These are phyloP conservation scores for Heliconius eleuchia DNA, from an alignment of 1,140 invertebrate species.

Conservation along the genomic window DNA sequence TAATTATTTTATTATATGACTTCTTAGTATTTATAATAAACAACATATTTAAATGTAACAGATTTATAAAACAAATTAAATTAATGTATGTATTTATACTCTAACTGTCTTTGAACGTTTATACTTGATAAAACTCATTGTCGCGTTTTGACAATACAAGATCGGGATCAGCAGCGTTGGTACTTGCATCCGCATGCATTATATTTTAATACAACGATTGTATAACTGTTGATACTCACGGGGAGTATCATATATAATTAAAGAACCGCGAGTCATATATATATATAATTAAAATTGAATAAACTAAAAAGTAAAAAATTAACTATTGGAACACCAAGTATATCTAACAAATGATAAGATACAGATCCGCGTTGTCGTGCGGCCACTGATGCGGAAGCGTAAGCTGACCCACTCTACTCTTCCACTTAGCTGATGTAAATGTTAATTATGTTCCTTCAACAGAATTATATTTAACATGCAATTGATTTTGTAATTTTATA, in stretches of 20 bases:
- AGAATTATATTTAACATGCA: slow-evolving; percentile 10
- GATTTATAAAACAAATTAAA: too few relatives aligned
- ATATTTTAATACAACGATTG: neutral
- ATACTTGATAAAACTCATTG: neutral
- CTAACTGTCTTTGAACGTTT: neutral
- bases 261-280: too few relatives aligned
- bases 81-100: too few relatives aligned
- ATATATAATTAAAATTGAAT: neutral
- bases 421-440: slow-evolving; percentile 51
- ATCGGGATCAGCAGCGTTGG: neutral
- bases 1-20: too few relatives aligned
- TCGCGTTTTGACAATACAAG: neutral
- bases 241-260: too few relatives aligned
- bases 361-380: slow-evolving; percentile 46
- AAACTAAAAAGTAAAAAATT: too few relatives aligned
- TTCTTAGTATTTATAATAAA: too few relatives aligned
- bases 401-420: slow-evolving; percentile 59
- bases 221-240: too few relatives aligned
- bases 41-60: too few relatives aligned
- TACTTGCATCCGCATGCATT: neutral
- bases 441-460: slow-evolving; percentile 36
- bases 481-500: neutral
- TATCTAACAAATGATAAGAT: slow-evolving; percentile 40
- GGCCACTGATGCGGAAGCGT: slow-evolving; percentile 50
- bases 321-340: slow-evolving; percentile 32